phyloP scores from a whole-genome alignment of 2,113 vertebrate species.

The Tretioscincus oriximinensis region DNA sequence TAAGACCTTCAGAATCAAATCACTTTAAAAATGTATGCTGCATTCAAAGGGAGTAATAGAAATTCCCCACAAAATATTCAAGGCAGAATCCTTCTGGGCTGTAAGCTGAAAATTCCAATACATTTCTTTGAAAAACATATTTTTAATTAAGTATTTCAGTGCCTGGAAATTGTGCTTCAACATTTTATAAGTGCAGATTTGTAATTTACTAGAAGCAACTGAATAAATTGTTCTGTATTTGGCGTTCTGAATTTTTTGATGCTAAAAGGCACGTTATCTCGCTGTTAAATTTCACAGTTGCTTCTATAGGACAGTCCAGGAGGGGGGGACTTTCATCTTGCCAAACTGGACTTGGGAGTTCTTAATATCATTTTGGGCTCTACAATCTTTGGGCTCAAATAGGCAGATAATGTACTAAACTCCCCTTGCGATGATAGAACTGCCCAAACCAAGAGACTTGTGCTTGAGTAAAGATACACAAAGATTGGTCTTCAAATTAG shows the following conservation, averaged over 20 bases:
- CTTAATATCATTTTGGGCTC: neutral
- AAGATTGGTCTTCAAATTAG: neutral
- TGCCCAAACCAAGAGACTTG: neutral
- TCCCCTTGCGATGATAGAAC: neutral
- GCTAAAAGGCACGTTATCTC: neutral
- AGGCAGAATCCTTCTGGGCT: slow-evolving; percentile 25
- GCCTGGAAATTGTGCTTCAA: neutral
- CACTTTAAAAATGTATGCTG: slow-evolving; percentile 24
- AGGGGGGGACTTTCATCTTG: neutral
- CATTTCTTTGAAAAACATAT: slow-evolving; percentile 19
- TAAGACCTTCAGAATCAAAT: slow-evolving; percentile 15
- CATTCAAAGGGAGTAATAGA: slow-evolving; percentile 34
- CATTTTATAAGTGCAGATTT: slow-evolving; percentile 37
- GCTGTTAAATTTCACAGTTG: neutral
- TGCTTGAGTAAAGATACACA: neutral
- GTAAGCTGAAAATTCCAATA: slow-evolving; percentile 32
- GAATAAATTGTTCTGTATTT: slow-evolving; percentile 25
- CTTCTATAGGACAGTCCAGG: neutral
- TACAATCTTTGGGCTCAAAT: neutral
- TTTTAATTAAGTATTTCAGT: slow-evolving; percentile 25
- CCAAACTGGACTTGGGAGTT: neutral
- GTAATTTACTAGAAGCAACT: slow-evolving; percentile 7
- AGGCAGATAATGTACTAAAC: neutral
- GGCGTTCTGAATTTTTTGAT: slow-evolving; percentile 22
- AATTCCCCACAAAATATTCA: slow-evolving; percentile 32